Conservation (phyloP, 2,113 vertebrate species). For the Paracanthobrama guichenoti region DNA sequence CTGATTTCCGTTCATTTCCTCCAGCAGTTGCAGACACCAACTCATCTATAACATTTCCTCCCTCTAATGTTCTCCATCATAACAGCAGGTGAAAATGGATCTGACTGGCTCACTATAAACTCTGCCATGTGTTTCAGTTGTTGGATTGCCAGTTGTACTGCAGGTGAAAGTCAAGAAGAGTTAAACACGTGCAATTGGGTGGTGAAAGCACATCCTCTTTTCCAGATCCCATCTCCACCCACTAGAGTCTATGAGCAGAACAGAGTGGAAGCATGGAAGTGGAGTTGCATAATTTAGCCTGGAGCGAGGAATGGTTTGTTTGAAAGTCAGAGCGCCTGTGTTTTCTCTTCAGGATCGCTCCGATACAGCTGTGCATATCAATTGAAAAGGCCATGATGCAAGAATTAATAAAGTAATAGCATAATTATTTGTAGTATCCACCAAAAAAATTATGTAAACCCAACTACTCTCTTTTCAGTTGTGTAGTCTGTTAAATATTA, state of each 20-base stretch:
- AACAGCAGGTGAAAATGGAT: slow-evolving; percentile 38
- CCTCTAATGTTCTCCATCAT: slow-evolving; percentile 32
- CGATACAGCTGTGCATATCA: neutral
- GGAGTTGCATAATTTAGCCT: slow-evolving; percentile 9
- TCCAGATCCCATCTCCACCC: slow-evolving; percentile 24
- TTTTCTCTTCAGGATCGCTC: neutral
- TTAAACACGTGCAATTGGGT: slow-evolving; percentile 36
- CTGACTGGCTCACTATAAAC: neutral
- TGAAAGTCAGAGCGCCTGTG: neutral
- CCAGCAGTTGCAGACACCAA: neutral
- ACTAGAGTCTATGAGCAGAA: slow-evolving; percentile 24
- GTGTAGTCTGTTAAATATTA: neutral
- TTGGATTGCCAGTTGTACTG: slow-evolving; percentile 8
- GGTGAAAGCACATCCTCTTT: slow-evolving; percentile 42
- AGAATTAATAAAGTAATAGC: neutral
- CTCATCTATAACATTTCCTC: neutral
- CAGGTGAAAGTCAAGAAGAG: slow-evolving; percentile 41
- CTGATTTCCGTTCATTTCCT: slow-evolving; percentile 21
- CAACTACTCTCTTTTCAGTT: neutral
- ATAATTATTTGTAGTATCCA: neutral
- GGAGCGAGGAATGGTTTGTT: neutral
- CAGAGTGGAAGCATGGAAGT: neutral
- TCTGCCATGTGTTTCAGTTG: slow-evolving; percentile 10
- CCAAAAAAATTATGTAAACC: neutral
- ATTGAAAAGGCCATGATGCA: neutral